Conservation (phyloP, 1,140 invertebrate genomes). For the Drosophila lacertosa region DNA sequence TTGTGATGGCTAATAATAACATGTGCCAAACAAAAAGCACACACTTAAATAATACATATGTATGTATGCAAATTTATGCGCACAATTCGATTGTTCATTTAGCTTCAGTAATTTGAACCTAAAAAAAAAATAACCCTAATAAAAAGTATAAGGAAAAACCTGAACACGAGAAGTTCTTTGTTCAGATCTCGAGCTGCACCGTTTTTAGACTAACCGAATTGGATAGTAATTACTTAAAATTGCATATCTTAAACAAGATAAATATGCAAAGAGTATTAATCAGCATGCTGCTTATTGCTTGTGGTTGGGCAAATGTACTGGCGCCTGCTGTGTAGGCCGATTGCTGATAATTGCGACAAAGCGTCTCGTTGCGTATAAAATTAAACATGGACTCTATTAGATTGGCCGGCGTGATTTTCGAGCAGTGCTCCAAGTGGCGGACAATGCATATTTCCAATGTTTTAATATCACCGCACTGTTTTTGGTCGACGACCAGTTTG, state of each 20-base stretch:
- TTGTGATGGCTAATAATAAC: neutral
- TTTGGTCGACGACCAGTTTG: conserved; percentile 68
- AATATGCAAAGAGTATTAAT: conserved; percentile 2
- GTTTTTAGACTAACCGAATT: neutral
- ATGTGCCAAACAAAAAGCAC: neutral
- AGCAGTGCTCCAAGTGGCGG: conserved; percentile 87
- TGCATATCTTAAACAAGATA: conserved; percentile 2
- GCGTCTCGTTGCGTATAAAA: conserved; percentile 84
- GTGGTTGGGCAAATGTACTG: neutral
- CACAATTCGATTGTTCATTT: neutral
- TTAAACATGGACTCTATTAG: conserved; percentile 91
- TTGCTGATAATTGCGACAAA: conserved; percentile 69
- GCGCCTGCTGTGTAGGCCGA: conserved; percentile 34
- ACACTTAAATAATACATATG: conserved; percentile 5
- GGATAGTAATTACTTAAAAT: conserved; percentile 24
- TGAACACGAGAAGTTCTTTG: neutral
- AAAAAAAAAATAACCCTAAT: too few relatives aligned
- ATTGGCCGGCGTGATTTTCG: conserved; percentile 90
- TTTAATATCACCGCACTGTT: conserved; percentile 85
- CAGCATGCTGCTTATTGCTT: conserved; percentile 1
- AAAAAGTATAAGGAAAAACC: too few relatives aligned
- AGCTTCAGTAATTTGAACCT: neutral
- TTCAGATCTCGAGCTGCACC: neutral
- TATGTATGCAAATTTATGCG: neutral
- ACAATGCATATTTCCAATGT: conserved; percentile 88